These are phyloP conservation scores for Setipinna tenuifilis DNA, from an alignment of 2,797 vertebrate species.

Conservation along the genomic window DNA sequence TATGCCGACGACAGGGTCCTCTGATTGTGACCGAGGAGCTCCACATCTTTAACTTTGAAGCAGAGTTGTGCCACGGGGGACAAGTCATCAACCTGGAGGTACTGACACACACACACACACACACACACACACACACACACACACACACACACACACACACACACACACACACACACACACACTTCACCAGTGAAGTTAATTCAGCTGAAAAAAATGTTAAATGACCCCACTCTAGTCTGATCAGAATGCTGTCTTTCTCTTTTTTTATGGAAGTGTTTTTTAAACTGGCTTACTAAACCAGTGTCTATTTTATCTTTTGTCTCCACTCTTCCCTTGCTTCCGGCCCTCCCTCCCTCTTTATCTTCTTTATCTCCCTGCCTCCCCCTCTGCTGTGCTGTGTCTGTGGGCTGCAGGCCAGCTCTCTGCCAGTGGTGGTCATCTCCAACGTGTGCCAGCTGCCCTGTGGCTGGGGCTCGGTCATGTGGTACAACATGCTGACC, in stretches of 20 bases:
- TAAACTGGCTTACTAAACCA: background rate
- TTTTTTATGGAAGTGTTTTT: background rate
- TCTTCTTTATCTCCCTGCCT: background rate
- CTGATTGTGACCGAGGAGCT: conserved; percentile 89
- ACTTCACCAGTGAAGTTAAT: no score
- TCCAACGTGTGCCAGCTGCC: conserved; percentile 97
- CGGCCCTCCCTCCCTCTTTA: background rate
- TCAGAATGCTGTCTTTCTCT: no score
- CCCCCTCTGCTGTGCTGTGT: background rate
- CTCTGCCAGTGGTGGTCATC: conserved; percentile 93
- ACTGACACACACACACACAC: conserved; percentile 22
- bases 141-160: background rate
- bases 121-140: background rate
- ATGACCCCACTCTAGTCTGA: no score
- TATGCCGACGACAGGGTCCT: conserved; percentile 77
- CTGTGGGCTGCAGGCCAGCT: conserved; percentile 78
- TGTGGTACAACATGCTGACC: conserved; percentile 98
- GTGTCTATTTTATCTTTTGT: background rate
- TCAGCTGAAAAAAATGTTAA: no score
- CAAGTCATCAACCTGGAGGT: conserved; percentile 90
- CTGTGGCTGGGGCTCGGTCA: conserved; percentile 95
- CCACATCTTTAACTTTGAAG: conserved; percentile 87
- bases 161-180: background rate
- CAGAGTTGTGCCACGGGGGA: conserved; percentile 86
- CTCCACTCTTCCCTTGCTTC: background rate